Evolutionary conservation across 2,888 invertebrate species (phyloP).

Genomic region (Hylaea fasciaria): DNA sequence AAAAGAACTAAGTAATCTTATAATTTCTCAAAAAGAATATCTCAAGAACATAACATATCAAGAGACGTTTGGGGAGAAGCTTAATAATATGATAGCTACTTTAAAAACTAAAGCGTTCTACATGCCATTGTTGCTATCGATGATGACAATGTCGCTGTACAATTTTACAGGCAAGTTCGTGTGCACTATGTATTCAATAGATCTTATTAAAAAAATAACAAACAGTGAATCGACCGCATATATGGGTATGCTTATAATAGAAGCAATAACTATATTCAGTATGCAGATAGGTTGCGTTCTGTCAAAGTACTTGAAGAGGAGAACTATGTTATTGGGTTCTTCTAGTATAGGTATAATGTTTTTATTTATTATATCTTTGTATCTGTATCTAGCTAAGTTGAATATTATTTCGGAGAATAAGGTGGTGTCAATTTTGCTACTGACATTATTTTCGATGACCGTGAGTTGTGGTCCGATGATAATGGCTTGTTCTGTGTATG

Average conservation of each 20-base stretch:
- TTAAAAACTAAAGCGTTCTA: constrained; percentile 42
- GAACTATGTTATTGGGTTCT: constrained; percentile 47
- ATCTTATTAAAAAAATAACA: constrained; percentile 44
- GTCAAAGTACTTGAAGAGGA: constrained; percentile 47
- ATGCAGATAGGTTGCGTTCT: constrained; percentile 48
- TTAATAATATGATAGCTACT: constrained; percentile 23
- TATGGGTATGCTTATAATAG: constrained; percentile 56
- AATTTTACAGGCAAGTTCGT: constrained; percentile 29
- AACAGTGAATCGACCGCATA: constrained; percentile 45
- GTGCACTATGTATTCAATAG: constrained; percentile 34
- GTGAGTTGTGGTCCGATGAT: constrained; percentile 58
- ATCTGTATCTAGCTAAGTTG: constrained; percentile 52
- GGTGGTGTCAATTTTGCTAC: constrained; percentile 47
- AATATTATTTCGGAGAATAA: constrained; percentile 46
- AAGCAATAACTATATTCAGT: constrained; percentile 53
- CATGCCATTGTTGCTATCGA: constrained; percentile 38
- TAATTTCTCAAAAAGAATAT: constrained; percentile 44
- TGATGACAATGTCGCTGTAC: constrained; percentile 37
- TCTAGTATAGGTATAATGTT: constrained; percentile 50
- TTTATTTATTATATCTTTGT: constrained; percentile 51
- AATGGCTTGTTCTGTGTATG: constrained; percentile 49
- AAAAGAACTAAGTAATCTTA: constrained; percentile 44
- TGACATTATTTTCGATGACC: constrained; percentile 51
- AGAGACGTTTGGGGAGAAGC: neutral
- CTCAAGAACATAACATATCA: constrained; percentile 22